These are phyloP conservation scores for Amphipyra berbera DNA, from an alignment of 2,888 invertebrate genomes.

Conservation along the genomic window DNA sequence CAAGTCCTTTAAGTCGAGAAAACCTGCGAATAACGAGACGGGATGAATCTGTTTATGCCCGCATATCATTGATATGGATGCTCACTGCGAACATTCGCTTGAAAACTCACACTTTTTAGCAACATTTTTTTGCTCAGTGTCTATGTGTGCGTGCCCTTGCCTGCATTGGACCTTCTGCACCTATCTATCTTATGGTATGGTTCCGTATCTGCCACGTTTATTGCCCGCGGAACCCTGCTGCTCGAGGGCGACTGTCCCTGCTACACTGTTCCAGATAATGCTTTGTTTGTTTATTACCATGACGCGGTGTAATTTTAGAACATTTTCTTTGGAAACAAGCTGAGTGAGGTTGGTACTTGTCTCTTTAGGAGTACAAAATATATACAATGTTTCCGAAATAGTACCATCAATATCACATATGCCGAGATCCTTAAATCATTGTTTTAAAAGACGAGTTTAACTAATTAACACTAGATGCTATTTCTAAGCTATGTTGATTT, in stretches of 20 bases:
- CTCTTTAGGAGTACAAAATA: conserved; percentile 11
- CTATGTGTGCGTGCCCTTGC: no score
- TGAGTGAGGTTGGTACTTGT: conserved; percentile 30
- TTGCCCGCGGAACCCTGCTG: conserved; percentile 39
- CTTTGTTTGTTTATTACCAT: conserved; percentile 57
- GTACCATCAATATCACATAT: no score
- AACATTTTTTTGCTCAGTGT: no score
- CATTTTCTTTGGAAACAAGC: conserved; percentile 44
- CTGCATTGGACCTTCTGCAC: conserved; percentile 4
- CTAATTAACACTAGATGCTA: background rate
- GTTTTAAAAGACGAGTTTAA: background rate
- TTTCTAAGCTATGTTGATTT: background rate
- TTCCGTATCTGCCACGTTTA: conserved; percentile 38
- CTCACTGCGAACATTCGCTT: no score
- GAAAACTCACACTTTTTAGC: no score
- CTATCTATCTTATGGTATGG: conserved; percentile 5
- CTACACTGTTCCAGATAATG: conserved; percentile 52
- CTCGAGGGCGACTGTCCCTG: conserved; percentile 45
- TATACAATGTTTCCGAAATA: conserved; percentile 15
- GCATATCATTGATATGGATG: no score
- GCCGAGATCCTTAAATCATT: no score
- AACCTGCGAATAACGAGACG: no score
- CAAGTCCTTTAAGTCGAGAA: no score
- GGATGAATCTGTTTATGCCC: no score
- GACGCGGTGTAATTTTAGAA: conserved; percentile 50